Base-by-base conservation (phyloP, 2,888 invertebrate genomes). In the Horisme vitalbata region DNA sequence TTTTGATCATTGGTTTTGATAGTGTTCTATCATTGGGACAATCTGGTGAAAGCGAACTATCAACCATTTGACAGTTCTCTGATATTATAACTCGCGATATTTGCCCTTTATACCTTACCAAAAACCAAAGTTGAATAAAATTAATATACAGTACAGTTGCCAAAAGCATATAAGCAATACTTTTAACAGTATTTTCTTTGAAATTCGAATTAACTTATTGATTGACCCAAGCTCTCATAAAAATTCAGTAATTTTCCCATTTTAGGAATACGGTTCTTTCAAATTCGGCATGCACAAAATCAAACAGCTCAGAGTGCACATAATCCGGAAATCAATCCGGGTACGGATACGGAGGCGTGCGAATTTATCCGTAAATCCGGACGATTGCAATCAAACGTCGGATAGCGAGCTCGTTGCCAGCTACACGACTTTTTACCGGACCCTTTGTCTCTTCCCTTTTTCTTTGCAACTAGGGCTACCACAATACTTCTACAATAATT, bases 361-460 rank as follows among this genome's bases (percentile, higher is more conserved):
- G 51, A 44, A 49, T 51, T 39, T 51, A 52, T 59, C 54, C 52
- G 44, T 53, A 54, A 56, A 61, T 65, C 65, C 53, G 64, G 63
- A 65, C 64, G 65, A 63, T 67, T 51, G 73, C 79, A 82, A 83
- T 84, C 82, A 80, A 76, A 77, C 69, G 71, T 68, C 71, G 72
- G 60, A 60, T 61, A 71, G 70, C 67, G 71, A 69, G 70, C 71
- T 75, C 77, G 70, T 78, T 71, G 70, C 57, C 68, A 69, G 61
- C 68, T 65, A 56, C 61, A 64, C 62, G 66, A 74, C 70, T 79
- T 79, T 77, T 79, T 73, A 73, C 78, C 63, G 78, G 77, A 74
- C 78, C 71, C 71, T 71, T 76, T 71, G 75, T 71, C 67, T 71
- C 52, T 55, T 39, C 33, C 27, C 32, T 18, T 38, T 61, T 59